Percentiles rank a stretch among this genome's conserved stretches.
Conservation (phyloP, 2,113 vertebrate species). For the Columbina picui region DNA sequence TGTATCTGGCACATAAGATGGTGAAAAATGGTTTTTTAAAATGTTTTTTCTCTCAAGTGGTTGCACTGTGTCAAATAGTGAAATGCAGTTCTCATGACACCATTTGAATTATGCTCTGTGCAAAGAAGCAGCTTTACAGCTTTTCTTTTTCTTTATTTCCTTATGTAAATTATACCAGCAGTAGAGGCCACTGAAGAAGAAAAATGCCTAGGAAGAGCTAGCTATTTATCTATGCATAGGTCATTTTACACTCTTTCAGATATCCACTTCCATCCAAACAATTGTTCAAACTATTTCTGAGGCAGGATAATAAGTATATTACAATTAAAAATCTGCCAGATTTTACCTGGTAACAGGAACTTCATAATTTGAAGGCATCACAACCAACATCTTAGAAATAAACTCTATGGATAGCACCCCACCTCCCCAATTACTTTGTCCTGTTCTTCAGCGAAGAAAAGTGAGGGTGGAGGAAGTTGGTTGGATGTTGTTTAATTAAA, state of each 20-base stretch:
- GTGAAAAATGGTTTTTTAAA: neutral
- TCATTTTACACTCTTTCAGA: neutral
- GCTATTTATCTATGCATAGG: neutral
- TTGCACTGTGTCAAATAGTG: neutral
- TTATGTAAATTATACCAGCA: neutral
- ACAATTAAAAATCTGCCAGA: neutral
- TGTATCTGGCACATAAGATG: neutral
- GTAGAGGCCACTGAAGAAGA: neutral
- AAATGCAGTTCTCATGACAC: neutral
- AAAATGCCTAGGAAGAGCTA: neutral
- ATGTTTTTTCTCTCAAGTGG: neutral
- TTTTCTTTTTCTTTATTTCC: neutral
- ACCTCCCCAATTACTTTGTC: neutral
- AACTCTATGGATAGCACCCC: neutral
- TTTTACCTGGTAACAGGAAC: neutral
- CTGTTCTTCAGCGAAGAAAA: neutral
- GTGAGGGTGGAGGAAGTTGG: accelerated
- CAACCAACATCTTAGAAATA: neutral
- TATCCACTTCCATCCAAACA: accelerated
- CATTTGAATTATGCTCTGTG: neutral
- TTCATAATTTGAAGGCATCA: neutral
- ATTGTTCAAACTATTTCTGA: neutral
- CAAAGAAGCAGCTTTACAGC: neutral
- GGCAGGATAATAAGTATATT: neutral
- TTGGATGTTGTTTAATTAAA: neutral